Evolutionary conservation across 2,113 vertebrate species (phyloP).

Genomic region (Alaudala cheleensis): DNA sequence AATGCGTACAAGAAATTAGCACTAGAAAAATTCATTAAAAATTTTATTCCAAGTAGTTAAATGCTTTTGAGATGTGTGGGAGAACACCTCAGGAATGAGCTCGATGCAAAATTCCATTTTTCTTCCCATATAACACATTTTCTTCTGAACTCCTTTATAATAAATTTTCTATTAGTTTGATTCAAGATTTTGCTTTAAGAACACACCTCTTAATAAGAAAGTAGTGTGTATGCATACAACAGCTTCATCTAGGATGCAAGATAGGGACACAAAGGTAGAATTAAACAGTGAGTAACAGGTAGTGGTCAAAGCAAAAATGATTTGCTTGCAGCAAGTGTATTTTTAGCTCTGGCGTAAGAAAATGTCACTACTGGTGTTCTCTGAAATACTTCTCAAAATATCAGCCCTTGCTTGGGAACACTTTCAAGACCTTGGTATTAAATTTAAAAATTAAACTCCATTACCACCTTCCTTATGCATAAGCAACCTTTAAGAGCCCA

Average conservation of each 20-base stretch:
- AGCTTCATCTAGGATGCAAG: not conserved
- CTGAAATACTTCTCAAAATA: constrained; percentile 16
- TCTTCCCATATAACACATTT: not conserved
- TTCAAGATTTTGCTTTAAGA: not conserved
- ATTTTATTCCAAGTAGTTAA: not conserved
- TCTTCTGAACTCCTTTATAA: not conserved
- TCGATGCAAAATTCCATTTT: not conserved
- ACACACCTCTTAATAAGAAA: not conserved
- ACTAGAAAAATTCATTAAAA: not conserved
- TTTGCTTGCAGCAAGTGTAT: not conserved
- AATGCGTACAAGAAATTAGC: not conserved
- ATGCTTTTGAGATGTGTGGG: not conserved
- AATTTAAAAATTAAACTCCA: constrained; percentile 8
- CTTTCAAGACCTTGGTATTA: not conserved
- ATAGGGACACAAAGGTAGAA: not conserved
- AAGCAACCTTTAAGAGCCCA: constrained; percentile 10
- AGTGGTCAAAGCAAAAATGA: not conserved
- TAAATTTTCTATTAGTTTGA: not conserved
- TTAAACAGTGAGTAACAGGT: not conserved
- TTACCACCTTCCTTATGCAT: not conserved
- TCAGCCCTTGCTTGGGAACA: constrained; percentile 2
- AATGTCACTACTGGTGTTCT: not conserved
- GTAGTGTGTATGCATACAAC: not conserved
- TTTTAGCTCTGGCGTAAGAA: not conserved
- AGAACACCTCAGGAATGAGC: not conserved